These are phyloP conservation scores for Lamprotornis superbus DNA, from an alignment of 2,113 vertebrate genomes.

Conservation along the genomic window DNA sequence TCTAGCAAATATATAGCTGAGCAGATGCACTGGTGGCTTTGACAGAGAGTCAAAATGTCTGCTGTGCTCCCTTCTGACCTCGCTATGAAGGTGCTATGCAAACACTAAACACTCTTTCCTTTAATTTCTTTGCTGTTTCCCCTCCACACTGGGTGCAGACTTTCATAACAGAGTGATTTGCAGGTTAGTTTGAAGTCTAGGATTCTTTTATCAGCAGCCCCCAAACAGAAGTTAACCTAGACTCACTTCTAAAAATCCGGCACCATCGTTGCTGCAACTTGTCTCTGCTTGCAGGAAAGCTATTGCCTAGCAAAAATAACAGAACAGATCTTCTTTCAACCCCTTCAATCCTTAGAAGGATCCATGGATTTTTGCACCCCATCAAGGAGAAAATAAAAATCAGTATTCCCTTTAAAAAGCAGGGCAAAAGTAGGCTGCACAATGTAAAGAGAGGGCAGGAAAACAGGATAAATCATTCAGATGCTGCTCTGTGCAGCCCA, in stretches of 20 bases:
- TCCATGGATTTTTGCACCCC: neutral
- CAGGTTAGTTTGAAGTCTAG: neutral
- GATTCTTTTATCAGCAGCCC: neutral
- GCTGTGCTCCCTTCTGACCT: neutral
- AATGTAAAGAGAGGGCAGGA: neutral
- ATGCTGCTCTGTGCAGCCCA: neutral
- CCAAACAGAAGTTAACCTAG: neutral
- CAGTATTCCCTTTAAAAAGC: neutral
- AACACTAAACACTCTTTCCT: neutral
- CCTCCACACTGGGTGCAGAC: neutral
- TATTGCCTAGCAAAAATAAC: neutral
- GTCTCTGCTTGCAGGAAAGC: neutral
- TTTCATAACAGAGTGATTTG: neutral
- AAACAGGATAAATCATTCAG: neutral
- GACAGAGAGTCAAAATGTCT: neutral
- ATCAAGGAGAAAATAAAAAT: neutral
- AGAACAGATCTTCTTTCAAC: neutral
- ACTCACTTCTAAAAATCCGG: neutral
- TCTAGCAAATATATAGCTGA: neutral
- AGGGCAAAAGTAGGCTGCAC: neutral
- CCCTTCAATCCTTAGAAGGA: neutral
- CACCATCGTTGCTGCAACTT: neutral
- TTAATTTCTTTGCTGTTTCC: neutral
- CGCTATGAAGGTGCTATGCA: neutral
- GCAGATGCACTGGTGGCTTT: neutral